Evolutionary conservation across 2,888 invertebrate genomes (phyloP).

Genomic region (Carpatolechia fugitivella): DNA sequence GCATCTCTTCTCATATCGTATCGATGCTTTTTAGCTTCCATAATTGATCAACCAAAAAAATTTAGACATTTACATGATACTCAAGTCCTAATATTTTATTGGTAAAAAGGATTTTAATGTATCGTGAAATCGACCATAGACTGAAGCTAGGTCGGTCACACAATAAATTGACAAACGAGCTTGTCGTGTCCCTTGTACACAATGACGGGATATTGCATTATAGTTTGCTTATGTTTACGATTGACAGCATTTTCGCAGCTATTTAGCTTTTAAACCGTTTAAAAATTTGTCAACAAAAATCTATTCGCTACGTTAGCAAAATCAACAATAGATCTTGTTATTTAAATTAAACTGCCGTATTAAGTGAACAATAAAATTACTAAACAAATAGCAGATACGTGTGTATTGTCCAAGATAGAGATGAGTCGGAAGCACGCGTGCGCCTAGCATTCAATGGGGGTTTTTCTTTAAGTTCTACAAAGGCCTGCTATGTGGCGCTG

Average conservation of each 20-base stretch:
- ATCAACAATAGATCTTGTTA: neutral
- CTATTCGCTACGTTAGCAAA: neutral
- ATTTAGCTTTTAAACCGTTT: neutral
- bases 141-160: no score
- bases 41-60: slow-evolving; percentile 21
- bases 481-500: no score
- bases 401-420: neutral
- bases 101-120: neutral
- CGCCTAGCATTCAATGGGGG: slow-evolving; percentile 13
- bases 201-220: slow-evolving; percentile 35
- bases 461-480: no score
- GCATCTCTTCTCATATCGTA: slow-evolving; percentile 34
- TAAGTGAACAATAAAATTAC: no score
- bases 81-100: neutral
- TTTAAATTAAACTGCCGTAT: no score
- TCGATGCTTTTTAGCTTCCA: slow-evolving; percentile 20
- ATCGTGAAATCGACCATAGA: no score
- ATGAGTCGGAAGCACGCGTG: neutral
- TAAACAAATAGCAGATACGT: no score
- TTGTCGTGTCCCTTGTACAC: slow-evolving; percentile 18
- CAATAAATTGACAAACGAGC: neutral
- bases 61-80: neutral
- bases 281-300: neutral
- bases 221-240: neutral
- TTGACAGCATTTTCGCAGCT: neutral